A percentile compares a stretch with the other conserved stretches of the same genome.
Conservation (phyloP, 2,888 invertebrate genomes). For the Cryptocephalus primarius region DNA sequence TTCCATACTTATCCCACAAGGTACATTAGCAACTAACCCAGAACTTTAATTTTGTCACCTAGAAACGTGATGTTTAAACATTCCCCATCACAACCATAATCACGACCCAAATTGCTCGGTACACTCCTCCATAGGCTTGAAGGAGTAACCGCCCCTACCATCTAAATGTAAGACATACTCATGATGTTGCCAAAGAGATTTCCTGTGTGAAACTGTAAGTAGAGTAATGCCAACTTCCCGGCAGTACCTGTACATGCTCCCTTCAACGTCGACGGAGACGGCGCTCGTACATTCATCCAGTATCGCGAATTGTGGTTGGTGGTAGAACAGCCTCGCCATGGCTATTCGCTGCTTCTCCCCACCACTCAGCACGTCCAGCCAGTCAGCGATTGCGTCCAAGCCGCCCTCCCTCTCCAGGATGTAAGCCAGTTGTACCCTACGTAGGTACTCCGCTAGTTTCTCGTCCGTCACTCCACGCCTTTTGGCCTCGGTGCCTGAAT, state of each 20-base stretch:
- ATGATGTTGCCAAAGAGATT: conserved; percentile 95
- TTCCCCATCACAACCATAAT: conserved; percentile 21
- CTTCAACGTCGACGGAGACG: conserved; percentile 97
- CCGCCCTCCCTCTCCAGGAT: conserved; percentile 76
- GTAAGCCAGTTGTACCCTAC: conserved; percentile 75
- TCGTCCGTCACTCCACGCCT: conserved; percentile 68
- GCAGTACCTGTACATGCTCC: conserved; percentile 93
- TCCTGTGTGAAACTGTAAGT: conserved; percentile 95
- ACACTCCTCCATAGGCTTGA: conserved; percentile 72
- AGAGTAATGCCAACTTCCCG: conserved; percentile 80
- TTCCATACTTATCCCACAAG: too few relatives aligned
- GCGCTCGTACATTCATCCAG: conserved; percentile 98
- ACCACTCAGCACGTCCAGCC: conserved; percentile 97
- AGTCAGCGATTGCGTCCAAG: conserved; percentile 90
- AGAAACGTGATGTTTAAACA: too few relatives aligned
- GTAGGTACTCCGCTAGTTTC: conserved; percentile 64
- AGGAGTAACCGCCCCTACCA: conserved; percentile 84
- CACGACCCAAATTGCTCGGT: conserved; percentile 92
- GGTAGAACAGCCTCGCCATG: conserved; percentile 96
- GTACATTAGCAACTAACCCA: too few relatives aligned
- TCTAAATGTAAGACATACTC: conserved; percentile 95
- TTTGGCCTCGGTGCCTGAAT: conserved; percentile 75
- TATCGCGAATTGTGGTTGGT: conserved; percentile 96
- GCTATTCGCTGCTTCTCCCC: conserved; percentile 98
- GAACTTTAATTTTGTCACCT: too few relatives aligned